These are phyloP conservation scores for human DNA, from an alignment of 2,113 vertebrate genomes.

Conservation along the genomic window DNA sequence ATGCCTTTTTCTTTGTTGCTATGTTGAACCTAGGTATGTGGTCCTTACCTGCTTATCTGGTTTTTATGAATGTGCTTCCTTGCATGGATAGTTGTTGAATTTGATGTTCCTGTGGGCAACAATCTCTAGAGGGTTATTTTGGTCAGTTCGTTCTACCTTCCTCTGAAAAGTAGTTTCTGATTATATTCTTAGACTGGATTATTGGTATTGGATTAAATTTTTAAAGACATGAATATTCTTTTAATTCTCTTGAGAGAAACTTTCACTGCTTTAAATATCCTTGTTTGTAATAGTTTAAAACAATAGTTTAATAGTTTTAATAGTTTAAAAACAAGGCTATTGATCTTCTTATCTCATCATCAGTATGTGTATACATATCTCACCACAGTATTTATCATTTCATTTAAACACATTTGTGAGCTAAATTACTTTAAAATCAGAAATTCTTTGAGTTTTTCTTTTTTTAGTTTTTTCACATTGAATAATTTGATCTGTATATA, in stretches of 20 bases:
- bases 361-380: not conserved
- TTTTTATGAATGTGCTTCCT: too few species aligned
- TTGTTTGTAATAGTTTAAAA: too few species aligned
- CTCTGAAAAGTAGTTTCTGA: not conserved
- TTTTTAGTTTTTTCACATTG: not conserved
- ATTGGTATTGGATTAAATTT: not conserved
- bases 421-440: not conserved
- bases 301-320: too few species aligned
- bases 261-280: not conserved
- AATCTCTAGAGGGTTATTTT: too few species aligned
- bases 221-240: not conserved
- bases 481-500: not conserved
- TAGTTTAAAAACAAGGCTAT: not conserved
- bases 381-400: not conserved
- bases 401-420: not conserved
- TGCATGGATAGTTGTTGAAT: too few species aligned
- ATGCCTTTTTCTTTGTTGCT: too few species aligned
- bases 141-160: too few species aligned
- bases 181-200: not conserved
- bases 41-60: too few species aligned
- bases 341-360: not conserved
- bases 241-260: not conserved
- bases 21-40: too few species aligned
- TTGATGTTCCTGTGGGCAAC: too few species aligned
- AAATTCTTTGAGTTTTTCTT: not conserved